Evolutionary conservation across 1,140 invertebrate species (phyloP).

Genomic region (Leguminivora glycinivorella): DNA sequence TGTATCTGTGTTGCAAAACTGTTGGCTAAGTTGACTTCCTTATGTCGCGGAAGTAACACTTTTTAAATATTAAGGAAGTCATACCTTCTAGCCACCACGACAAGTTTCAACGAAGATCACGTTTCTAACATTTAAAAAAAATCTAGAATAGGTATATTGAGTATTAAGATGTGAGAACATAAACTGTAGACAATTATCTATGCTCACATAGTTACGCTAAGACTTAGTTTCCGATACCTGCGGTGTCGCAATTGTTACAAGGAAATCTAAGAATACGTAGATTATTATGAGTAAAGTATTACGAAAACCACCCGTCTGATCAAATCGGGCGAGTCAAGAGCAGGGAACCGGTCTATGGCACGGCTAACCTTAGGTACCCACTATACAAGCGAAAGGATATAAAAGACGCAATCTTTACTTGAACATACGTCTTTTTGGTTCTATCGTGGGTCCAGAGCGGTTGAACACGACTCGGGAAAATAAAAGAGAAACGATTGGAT

Average conservation of each 20-base stretch:
- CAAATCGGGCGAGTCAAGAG: conserved; percentile 1
- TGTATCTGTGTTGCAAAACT: no score
- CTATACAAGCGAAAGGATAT: neutral
- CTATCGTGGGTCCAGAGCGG: neutral
- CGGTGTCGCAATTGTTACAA: neutral
- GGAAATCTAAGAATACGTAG: conserved; percentile 1
- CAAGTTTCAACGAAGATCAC: no score
- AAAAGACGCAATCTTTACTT: neutral
- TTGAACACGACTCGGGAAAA: neutral
- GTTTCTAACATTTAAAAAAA: no score
- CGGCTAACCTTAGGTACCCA: neutral
- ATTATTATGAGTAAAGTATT: conserved; percentile 11
- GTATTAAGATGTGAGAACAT: no score
- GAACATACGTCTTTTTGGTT: neutral
- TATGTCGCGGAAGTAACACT: no score
- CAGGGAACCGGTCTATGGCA: conserved; percentile 6
- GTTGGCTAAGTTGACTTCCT: no score
- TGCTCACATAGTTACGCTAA: no score
- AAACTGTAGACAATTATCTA: neutral
- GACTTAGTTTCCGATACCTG: neutral
- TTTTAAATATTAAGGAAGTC: no score
- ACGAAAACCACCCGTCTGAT: neutral
- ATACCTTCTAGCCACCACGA: no score
- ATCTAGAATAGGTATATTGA: no score
- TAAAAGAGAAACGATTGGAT: neutral